These are phyloP conservation scores for Limnephilus auricula DNA, from an alignment of 2,888 invertebrate genomes.

Conservation along the genomic window DNA sequence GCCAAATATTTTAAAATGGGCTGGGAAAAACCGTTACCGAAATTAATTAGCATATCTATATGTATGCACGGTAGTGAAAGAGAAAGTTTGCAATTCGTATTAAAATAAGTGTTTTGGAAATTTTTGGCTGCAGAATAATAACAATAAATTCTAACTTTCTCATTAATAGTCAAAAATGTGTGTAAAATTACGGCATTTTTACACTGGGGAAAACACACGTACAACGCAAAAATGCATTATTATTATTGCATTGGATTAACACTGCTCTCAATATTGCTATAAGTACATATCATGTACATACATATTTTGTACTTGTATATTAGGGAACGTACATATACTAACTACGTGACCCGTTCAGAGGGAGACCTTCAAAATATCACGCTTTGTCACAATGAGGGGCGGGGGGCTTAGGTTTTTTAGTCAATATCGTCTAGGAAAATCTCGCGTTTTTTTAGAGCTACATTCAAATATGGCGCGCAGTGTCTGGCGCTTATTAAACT, in stretches of 20 bases:
- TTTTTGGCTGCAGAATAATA: background rate
- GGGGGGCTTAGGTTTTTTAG: too few relatives aligned
- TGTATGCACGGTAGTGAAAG: background rate
- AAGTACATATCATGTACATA: too few relatives aligned
- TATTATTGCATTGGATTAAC: background rate
- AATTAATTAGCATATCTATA: background rate
- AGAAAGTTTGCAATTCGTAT: slow-evolving; percentile 14
- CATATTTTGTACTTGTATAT: too few relatives aligned
- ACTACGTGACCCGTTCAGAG: too few relatives aligned
- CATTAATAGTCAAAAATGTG: background rate
- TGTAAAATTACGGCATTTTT: background rate
- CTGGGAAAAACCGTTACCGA: background rate
- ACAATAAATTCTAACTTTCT: slow-evolving; percentile 6
- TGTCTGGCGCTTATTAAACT: too few relatives aligned
- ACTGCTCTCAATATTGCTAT: too few relatives aligned
- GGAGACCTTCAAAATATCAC: too few relatives aligned
- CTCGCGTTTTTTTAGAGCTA: too few relatives aligned
- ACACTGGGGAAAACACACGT: background rate
- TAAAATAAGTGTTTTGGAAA: slow-evolving; percentile 10
- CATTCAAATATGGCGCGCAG: too few relatives aligned
- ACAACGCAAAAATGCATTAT: background rate
- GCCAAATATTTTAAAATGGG: background rate
- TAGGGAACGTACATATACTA: too few relatives aligned
- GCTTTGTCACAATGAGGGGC: too few relatives aligned
- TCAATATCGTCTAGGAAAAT: too few relatives aligned